A percentile compares a stretch with the other conserved stretches of the same genome.
Conservation (phyloP, 2,888 invertebrate species). For the Zele albiditarsus region DNA sequence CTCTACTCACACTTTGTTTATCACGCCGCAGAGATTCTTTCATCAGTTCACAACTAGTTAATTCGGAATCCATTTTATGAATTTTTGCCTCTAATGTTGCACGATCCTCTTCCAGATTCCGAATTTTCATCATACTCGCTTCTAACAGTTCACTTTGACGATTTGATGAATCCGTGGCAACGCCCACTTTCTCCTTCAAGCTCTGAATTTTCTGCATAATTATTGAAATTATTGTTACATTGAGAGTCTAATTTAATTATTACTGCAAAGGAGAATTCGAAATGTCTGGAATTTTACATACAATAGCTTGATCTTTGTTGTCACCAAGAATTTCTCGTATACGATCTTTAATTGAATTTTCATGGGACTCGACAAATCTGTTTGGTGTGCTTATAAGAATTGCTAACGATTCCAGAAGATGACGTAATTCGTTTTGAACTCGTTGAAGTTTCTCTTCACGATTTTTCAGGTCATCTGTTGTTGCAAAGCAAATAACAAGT, state of each 20-base stretch:
- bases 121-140: conserved; percentile 68
- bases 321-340: conserved; percentile 85
- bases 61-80: conserved; percentile 86
- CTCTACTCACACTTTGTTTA: conserved; percentile 81
- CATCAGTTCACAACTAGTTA: conserved; percentile 82
- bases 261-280: neutral
- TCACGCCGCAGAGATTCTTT: conserved; percentile 84
- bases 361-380: conserved; percentile 84
- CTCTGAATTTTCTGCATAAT: conserved; percentile 81
- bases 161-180: conserved; percentile 83
- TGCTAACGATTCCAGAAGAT: conserved; percentile 82
- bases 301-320: conserved; percentile 84
- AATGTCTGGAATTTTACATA: conserved; percentile 68
- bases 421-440: conserved; percentile 80
- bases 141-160: conserved; percentile 76
- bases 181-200: conserved; percentile 83
- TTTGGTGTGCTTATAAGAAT: conserved; percentile 82
- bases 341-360: conserved; percentile 85
- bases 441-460: conserved; percentile 82
- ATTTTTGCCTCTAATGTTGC: conserved; percentile 83
- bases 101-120: conserved; percentile 85
- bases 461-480: conserved; percentile 79
- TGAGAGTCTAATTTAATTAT: neutral
- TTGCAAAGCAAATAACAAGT: conserved; percentile 7
- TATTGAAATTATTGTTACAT: neutral